These are phyloP conservation scores for Barypeithes pellucidus DNA, from an alignment of 2,888 invertebrate genomes.

Conservation along the genomic window DNA sequence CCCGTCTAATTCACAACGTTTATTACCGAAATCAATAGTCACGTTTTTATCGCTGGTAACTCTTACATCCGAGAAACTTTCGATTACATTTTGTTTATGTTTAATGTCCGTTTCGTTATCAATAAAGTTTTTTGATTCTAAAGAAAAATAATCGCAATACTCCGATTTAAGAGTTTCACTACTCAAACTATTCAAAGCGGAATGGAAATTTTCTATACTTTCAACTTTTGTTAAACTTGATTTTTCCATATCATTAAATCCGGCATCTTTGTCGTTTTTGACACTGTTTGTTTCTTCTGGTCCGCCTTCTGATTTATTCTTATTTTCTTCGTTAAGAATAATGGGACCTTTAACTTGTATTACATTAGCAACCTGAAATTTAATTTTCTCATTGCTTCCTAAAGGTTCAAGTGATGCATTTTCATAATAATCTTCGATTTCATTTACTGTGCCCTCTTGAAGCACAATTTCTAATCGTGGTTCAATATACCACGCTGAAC, in stretches of 20 bases:
- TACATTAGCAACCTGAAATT: conserved; percentile 63
- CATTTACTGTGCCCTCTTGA: conserved; percentile 64
- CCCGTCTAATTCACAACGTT: not conserved
- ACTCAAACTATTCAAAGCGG: conserved; percentile 42
- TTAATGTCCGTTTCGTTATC: conserved; percentile 45
- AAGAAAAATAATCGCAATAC: conserved; percentile 44
- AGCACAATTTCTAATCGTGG: conserved; percentile 59
- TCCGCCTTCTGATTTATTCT: conserved; percentile 31
- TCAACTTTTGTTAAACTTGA: conserved; percentile 1
- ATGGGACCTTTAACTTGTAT: conserved; percentile 61
- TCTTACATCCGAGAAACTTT: conserved; percentile 32
- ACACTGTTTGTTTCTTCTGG: conserved; percentile 31
- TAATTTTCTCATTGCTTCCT: conserved; percentile 27
- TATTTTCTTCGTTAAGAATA: conserved; percentile 16
- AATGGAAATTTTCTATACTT: conserved; percentile 47
- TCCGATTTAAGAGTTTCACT: conserved; percentile 45
- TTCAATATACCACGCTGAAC: conserved; percentile 65
- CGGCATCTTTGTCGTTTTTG: conserved; percentile 3
- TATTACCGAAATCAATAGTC: not conserved
- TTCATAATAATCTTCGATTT: conserved; percentile 64
- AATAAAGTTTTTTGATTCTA: conserved; percentile 43
- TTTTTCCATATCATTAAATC: conserved; percentile 18
- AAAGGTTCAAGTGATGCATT: conserved; percentile 57
- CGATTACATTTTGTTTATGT: conserved; percentile 41
- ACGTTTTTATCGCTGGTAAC: not conserved